Evolutionary conservation across 2,888 invertebrate species (phyloP), one percentile per base, ranked within the genome.

Genomic region (Heliconius sara): DNA sequence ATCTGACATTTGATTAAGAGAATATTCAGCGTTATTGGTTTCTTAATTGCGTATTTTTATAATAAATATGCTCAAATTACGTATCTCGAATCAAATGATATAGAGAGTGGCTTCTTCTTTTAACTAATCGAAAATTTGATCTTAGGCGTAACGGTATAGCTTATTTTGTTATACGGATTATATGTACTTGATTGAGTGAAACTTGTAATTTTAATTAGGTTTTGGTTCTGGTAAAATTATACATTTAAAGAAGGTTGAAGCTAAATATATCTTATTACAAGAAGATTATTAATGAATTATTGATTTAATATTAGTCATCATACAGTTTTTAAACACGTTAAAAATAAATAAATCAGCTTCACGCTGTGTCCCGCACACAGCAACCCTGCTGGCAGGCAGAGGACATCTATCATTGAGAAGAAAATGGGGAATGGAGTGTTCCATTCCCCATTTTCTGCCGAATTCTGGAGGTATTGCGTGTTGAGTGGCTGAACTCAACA

Each of bases 1-100:
- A 94, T 94, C 95, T 88, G 94, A 95, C 94, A 84, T 93, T 93
- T 93, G 93, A 94, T 93, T 93, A 92, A 94, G 92, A 92, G 91
- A 92, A 91, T 88, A 89, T 87, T 87, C 85, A 84, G 85, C 86
- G 86, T 87, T 87, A 88, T 89, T 88, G 86, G 85, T 87, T 86
- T 87, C 84, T 84, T 88, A 88, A 88, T 88, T 88, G 84, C 86
- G 85, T 88, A 86, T 87, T 86, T 87, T 85, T 86, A 85, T 87
- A 86, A 87, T 87, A 88, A 88, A 89, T 88, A 87, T 84, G 84
- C 83, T 86, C 84, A 87, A 88, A 89, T 89, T 85, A 88, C 85
- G 86, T 83, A 84, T 85, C 83, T 86, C 66, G 78, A 81, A 84
- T 84, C 68, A 84, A 85, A 85, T 86, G 81, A 83, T 82, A 83